Conservation (phyloP, 2,888 invertebrate genomes). For the Neoascia interrupta region DNA sequence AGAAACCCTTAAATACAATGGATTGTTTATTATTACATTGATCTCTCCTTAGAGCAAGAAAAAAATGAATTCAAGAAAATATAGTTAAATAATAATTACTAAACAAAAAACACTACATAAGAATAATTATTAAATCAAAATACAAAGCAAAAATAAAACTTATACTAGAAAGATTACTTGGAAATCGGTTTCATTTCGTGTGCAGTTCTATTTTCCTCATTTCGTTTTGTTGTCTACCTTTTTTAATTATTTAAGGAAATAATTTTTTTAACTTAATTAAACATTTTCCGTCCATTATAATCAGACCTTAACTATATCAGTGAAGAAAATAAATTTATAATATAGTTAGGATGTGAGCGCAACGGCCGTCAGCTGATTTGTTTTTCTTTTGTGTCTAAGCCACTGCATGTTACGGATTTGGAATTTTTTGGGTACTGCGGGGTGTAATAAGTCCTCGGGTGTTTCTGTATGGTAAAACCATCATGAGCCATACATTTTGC, state of each 20-base stretch:
- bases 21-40: conserved; percentile 44
- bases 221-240: too few species aligned
- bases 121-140: conserved; percentile 25
- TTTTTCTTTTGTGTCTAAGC: too few species aligned
- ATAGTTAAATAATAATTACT: conserved; percentile 43
- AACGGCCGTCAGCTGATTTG: conserved; percentile 70
- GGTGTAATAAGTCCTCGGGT: too few species aligned
- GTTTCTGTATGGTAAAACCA: too few species aligned
- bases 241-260: not conserved
- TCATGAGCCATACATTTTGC: too few species aligned
- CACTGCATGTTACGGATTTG: too few species aligned
- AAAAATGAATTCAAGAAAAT: too few species aligned
- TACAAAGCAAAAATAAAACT: conserved; percentile 1
- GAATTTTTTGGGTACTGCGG: too few species aligned
- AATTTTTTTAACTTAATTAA: not conserved
- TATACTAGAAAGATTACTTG: conserved; percentile 25
- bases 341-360: conserved; percentile 25
- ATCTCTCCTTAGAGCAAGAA: conserved; percentile 25
- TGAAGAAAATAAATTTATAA: conserved; percentile 22
- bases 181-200: conserved; percentile 63
- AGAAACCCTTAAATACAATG: conserved; percentile 18
- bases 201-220: conserved; percentile 24
- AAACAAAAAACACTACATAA: too few species aligned
- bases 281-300: conserved; percentile 79
- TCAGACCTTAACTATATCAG: conserved; percentile 77